These are phyloP conservation scores for Acromyrmex echinatior DNA, from an alignment of 1,140 invertebrate genomes.

Conservation along the genomic window DNA sequence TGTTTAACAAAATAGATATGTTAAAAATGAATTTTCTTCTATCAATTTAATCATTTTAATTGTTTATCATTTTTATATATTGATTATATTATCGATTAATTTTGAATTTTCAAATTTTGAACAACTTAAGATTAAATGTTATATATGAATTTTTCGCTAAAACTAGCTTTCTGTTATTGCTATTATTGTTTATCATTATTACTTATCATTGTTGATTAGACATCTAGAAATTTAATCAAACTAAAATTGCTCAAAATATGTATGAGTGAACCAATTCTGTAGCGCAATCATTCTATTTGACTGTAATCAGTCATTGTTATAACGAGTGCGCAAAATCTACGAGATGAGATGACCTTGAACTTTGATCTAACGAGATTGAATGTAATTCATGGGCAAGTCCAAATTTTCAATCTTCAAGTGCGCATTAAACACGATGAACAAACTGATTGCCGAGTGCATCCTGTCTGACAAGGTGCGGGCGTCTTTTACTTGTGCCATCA, in stretches of 20 bases:
- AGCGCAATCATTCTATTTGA: constrained; percentile 25
- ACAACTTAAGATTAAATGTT: background rate
- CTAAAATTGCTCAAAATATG: background rate
- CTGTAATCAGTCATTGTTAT: constrained; percentile 12
- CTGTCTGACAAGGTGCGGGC: constrained; percentile 78
- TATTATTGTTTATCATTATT: background rate
- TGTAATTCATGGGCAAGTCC: background rate
- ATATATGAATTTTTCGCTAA: background rate
- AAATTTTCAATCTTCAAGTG: constrained; percentile 23
- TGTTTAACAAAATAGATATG: background rate
- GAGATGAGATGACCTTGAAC: constrained; percentile 19
- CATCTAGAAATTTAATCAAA: background rate
- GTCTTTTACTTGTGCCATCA: constrained; percentile 79
- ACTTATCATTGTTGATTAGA: background rate
- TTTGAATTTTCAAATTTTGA: too few relatives aligned
- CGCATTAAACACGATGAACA: constrained; percentile 66
- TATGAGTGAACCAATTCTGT: background rate
- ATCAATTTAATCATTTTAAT: background rate
- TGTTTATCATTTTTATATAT: background rate
- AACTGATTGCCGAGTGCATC: constrained; percentile 79
- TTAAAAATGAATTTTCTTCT: background rate
- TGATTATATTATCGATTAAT: too few relatives aligned
- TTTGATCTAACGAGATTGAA: constrained; percentile 16
- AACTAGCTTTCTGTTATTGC: background rate
- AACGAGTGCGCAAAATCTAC: constrained; percentile 26